A percentile compares a stretch with the other conserved stretches of the same genome.
Evolutionary conservation across 2,113 vertebrate genomes (phyloP).

Genomic region (Lamprotornis superbus): DNA sequence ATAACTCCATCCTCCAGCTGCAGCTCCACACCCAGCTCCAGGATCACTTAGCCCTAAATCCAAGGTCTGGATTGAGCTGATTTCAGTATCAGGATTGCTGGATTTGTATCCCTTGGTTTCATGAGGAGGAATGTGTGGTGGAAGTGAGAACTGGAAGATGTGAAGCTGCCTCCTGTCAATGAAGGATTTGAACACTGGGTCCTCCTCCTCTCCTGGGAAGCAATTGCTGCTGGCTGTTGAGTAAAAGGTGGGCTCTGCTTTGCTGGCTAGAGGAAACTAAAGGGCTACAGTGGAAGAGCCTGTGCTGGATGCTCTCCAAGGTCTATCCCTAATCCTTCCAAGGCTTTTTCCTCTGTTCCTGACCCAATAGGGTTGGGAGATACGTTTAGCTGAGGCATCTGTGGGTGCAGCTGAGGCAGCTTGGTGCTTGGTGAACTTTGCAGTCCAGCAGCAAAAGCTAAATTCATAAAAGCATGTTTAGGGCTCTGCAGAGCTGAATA

Average conservation of each 20-base stretch:
- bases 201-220: background rate
- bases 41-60: background rate
- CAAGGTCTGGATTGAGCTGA: background rate
- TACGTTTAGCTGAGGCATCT: background rate
- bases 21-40: background rate
- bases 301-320: background rate
- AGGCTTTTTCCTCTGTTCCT: background rate
- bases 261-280: background rate
- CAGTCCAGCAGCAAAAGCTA: background rate
- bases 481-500: background rate
- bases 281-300: background rate
- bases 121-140: fast-evolving
- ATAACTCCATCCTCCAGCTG: background rate
- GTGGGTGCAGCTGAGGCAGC: background rate
- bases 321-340: background rate
- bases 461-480: fast-evolving
- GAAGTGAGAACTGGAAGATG: background rate
- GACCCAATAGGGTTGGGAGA: background rate
- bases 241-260: background rate
- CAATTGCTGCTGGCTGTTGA: background rate
- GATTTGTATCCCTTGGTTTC: background rate
- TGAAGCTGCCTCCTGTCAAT: background rate
- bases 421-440: background rate
- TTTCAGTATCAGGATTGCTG: background rate
- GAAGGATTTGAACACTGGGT: background rate